Evolutionary conservation across 2,888 invertebrate genomes (phyloP), one percentile per base, ranked within the genome.

Genomic region (Protonemura montana): DNA sequence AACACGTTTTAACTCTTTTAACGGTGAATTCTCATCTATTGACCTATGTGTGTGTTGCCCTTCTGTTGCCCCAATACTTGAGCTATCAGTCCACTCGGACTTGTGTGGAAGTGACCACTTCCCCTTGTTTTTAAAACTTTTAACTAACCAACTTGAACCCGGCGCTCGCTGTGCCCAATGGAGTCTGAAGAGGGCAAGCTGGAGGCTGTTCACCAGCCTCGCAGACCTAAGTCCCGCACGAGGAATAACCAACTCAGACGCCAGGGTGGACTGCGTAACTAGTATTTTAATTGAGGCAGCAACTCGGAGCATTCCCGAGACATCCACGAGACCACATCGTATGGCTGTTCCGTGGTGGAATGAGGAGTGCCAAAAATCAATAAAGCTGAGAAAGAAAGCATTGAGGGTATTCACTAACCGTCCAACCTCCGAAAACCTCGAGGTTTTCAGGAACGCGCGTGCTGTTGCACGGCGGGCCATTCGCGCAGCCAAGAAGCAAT

Each of bases 261-360:
- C 35, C 10, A 35, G 10, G 35, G 35, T 35, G 3, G 10, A 10
- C 3, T 6, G 10, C 35, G 10, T 35, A 3, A 35, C 35, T 35
- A 10, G 10, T 6, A 35, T 10, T 35, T 10, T 35, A 35, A 35
- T 35, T 10, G 10, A 6, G n/a, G 80, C 80, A 27, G 80, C 80
- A 16, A 28, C 1, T 7, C 27, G 5, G 1, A 80, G 80, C 80
- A 80, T 80, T 28, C 85, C 29, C 1, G 1, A 16, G n/a, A 82
- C 35, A 6, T 82, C 82, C 16, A n/a, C 21, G 3, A 41, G 76
- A 21, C 85, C 85, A 28, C 59, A 29, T 16, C 85, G 21, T n/a
- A 76, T 77, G 1, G 76, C 85, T 16, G 85, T 85, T n/a, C 76
- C 85, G 3, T 85, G 85, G 85, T 85, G 85, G 85, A 85, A 42